Conservation (phyloP, 2,888 invertebrate genomes). For the Cetonia aurata region DNA sequence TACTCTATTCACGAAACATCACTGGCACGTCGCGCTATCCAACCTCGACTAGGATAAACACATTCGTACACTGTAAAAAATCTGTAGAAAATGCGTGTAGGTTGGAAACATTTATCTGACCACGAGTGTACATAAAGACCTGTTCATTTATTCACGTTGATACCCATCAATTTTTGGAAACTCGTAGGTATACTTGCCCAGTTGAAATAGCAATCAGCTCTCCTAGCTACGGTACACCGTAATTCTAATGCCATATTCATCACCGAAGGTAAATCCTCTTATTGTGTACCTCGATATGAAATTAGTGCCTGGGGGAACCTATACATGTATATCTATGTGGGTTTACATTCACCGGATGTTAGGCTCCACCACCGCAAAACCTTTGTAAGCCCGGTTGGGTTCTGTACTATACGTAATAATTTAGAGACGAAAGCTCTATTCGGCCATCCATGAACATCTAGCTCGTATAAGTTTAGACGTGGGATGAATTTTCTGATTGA, state of each 20-base stretch:
- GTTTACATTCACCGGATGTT: background rate
- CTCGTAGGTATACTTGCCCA: background rate
- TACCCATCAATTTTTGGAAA: constrained; percentile 4
- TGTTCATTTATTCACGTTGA: too few species aligned
- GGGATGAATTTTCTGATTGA: too few species aligned
- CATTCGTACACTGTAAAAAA: too few species aligned
- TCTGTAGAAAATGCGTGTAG: too few species aligned
- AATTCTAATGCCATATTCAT: background rate
- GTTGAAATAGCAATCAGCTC: background rate
- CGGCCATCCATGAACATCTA: background rate
- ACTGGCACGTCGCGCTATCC: too few species aligned
- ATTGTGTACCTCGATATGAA: constrained; percentile 13
- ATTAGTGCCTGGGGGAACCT: constrained; percentile 3
- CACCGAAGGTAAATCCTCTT: constrained; percentile 14
- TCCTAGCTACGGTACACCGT: background rate
- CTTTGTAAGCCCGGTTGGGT: constrained; percentile 4
- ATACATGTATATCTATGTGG: background rate
- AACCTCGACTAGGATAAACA: too few species aligned
- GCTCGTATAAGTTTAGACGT: too few species aligned
- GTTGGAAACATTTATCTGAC: too few species aligned
- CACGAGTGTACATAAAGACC: too few species aligned
- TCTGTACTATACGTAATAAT: constrained; percentile 9
- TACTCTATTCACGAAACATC: too few species aligned
- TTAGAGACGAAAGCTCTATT: constrained; percentile 6
- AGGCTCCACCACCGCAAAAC: background rate